Conservation (phyloP, 2,888 invertebrate species). For the Drosophila engyochracea region DNA sequence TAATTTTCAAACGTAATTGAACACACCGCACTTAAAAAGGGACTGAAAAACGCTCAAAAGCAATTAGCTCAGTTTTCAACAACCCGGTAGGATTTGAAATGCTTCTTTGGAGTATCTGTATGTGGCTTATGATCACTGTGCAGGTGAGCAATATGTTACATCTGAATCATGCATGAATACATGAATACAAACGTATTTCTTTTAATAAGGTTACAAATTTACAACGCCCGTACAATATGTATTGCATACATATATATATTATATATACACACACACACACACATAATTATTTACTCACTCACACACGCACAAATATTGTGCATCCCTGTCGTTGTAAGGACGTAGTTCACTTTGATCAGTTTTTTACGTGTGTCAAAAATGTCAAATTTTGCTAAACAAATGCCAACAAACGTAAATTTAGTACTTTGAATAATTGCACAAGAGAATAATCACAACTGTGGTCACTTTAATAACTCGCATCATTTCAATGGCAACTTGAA, state of each 20-base stretch:
- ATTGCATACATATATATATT: not conserved
- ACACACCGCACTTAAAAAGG: not conserved
- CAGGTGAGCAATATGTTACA: not conserved
- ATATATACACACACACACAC: not conserved
- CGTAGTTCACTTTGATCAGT: not conserved
- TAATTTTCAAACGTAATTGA: conserved; percentile 1
- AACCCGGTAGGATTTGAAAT: not conserved
- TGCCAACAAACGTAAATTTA: not conserved
- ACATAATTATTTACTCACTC: conserved; percentile 8
- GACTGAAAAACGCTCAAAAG: not conserved
- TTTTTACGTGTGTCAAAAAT: not conserved
- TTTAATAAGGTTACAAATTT: not conserved
- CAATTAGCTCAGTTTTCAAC: not conserved
- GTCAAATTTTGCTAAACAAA: not conserved
- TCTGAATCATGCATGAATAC: not conserved
- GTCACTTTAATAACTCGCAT: not conserved
- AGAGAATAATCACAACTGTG: not conserved
- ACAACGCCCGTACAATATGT: conserved; percentile 3
- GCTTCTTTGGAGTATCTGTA: not conserved
- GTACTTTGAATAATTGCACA: not conserved
- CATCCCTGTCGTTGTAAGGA: conserved; percentile 11
- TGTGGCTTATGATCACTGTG: not conserved
- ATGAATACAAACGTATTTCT: not conserved
- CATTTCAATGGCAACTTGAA: conserved; percentile 12
- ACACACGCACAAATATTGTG: conserved; percentile 7